phyloP scores from a whole-genome alignment of 2,113 vertebrate species.

The Tichodroma muraria region DNA sequence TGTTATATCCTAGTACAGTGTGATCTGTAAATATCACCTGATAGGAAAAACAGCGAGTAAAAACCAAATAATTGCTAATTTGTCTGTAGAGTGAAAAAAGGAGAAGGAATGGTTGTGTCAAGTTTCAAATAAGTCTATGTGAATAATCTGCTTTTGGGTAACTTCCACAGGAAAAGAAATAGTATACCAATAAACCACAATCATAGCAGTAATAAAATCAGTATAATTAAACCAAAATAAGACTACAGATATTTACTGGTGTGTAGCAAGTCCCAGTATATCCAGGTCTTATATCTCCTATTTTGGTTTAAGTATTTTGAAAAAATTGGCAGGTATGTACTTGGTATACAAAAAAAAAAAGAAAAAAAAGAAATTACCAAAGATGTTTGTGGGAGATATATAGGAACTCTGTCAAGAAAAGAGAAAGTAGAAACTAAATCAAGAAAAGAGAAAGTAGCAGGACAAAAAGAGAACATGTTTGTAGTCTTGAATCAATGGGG shows the following conservation, averaged over 20 bases:
- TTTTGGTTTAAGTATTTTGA: not conserved
- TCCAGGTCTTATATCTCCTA: not conserved
- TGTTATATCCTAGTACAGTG: not conserved
- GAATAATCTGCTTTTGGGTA: not conserved
- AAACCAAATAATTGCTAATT: not conserved
- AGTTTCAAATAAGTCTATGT: not conserved
- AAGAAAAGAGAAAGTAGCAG: not conserved
- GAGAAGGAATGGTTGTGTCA: not conserved
- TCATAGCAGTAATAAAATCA: not conserved
- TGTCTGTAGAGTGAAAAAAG: not conserved
- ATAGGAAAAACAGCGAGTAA: not conserved
- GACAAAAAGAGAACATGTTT: not conserved
- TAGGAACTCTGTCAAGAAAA: not conserved
- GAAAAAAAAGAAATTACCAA: not conserved
- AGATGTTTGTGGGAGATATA: not conserved
- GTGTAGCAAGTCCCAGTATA: not conserved
- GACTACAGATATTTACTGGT: not conserved
- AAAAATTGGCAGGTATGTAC: not conserved
- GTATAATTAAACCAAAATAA: not conserved
- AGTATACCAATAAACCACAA: not conserved
- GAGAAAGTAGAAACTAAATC: not conserved
- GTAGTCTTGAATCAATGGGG: not conserved
- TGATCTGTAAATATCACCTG: not conserved
- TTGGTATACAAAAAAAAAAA: not conserved
- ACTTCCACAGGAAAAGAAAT: not conserved